Conservation (phyloP, 2,888 invertebrate genomes). For the Xylota segnis region DNA sequence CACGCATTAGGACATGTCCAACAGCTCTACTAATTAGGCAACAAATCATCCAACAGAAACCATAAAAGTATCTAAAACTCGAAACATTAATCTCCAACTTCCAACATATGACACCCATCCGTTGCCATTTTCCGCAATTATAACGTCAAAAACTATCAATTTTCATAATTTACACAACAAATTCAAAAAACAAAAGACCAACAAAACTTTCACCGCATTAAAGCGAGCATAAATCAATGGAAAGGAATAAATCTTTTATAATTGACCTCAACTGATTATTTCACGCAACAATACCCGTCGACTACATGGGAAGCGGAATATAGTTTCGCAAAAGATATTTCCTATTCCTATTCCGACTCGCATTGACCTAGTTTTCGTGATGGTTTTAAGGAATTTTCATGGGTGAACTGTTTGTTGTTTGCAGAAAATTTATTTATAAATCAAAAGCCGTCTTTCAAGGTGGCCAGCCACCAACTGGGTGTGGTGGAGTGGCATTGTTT, state of each 20-base stretch:
- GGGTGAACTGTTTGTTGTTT: conserved; percentile 56
- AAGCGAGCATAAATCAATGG: conserved; percentile 48
- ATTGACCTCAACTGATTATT: conserved; percentile 46
- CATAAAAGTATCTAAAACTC: no score
- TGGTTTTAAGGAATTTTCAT: conserved; percentile 65
- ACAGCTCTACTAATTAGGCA: no score
- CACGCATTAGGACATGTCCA: no score
- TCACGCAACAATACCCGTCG: not conserved
- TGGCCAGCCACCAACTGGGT: conserved; percentile 6
- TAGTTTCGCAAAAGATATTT: conserved; percentile 30
- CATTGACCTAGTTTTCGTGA: conserved; percentile 67
- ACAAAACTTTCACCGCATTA: conserved; percentile 47
- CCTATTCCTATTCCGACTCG: conserved; percentile 49
- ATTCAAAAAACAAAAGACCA: conserved; percentile 9
- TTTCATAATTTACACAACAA: not conserved
- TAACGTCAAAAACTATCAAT: conserved; percentile 31
- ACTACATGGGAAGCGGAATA: conserved; percentile 10
- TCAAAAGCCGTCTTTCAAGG: conserved; percentile 43
- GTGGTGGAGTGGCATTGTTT: conserved; percentile 26
- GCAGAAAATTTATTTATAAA: conserved; percentile 35
- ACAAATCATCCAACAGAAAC: no score
- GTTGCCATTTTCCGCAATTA: conserved; percentile 6
- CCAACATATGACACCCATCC: no score
- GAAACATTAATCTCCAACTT: not conserved
- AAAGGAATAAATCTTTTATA: conserved; percentile 50